Evolutionary conservation across 2,797 vertebrate species (phyloP).

Genomic region (Sarcoramphus papa): DNA sequence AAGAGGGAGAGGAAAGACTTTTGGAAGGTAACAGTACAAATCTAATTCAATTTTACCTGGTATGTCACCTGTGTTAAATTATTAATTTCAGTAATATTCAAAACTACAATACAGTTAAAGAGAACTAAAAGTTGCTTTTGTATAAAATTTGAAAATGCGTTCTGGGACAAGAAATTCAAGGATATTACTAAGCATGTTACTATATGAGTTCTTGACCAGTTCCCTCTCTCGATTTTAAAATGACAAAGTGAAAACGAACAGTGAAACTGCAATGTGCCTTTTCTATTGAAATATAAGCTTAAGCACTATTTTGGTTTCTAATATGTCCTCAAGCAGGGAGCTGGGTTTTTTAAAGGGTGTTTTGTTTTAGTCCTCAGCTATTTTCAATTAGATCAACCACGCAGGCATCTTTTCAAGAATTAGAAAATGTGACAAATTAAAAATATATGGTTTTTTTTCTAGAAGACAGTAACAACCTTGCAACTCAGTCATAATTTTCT

Average conservation of each 20-base stretch:
- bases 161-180: neutral
- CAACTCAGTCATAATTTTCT: neutral
- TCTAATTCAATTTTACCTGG: neutral
- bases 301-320: neutral
- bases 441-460: rapidly evolving
- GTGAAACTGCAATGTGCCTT: neutral
- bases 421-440: neutral
- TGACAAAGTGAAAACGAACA: neutral
- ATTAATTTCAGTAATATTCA: neutral
- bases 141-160: neutral
- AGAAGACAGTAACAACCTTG: neutral
- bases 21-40: neutral
- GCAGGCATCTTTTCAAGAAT: neutral
- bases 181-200: neutral
- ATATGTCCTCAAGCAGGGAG: neutral
- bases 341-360: neutral
- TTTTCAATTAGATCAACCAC: neutral
- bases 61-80: neutral
- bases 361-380: neutral
- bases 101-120: neutral
- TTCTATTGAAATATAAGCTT: neutral
- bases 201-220: neutral
- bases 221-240: neutral
- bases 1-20: neutral
- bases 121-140: neutral